Evolutionary conservation across 2,888 invertebrate species (phyloP).

Genomic region (Arenicola marina): DNA sequence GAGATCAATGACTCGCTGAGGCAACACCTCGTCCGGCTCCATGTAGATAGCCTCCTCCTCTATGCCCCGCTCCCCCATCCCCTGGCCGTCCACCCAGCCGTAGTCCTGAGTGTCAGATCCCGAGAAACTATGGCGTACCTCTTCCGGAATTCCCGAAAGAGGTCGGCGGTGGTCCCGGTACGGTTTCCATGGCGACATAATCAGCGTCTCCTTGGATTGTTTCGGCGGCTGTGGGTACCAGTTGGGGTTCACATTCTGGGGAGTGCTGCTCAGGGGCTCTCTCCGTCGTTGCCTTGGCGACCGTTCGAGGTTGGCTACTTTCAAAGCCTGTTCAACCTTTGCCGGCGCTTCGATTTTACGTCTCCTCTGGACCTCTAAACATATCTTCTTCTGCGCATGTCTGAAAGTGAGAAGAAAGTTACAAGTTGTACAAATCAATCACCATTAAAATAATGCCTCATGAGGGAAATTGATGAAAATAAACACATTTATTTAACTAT

Average conservation of each 20-base stretch:
- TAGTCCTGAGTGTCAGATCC: neutral
- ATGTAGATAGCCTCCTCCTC: neutral
- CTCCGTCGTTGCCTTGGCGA: neutral
- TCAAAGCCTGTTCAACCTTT: neutral
- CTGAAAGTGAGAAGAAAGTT: conserved; percentile 1
- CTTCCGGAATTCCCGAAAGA: neutral
- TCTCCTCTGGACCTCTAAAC: conserved; percentile 1
- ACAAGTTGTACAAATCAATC: neutral
- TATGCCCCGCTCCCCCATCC: neutral
- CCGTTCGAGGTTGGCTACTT: neutral
- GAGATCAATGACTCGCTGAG: too few relatives aligned
- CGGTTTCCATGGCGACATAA: conserved; percentile 5
- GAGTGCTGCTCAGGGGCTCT: too few relatives aligned
- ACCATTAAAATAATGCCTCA: neutral
- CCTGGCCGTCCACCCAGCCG: neutral
- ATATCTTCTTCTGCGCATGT: neutral
- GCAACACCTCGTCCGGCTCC: conserved; percentile 1
- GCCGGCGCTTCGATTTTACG: neutral
- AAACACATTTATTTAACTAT: neutral
- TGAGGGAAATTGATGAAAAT: neutral
- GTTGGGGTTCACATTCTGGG: too few relatives aligned
- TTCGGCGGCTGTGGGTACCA: neutral
- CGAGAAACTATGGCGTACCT: too few relatives aligned
- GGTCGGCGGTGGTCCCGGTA: neutral
- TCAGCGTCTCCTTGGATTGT: neutral